Evolutionary conservation across 2,797 vertebrate species (phyloP).

Genomic region (Cynodonichthys magdalenae): DNA sequence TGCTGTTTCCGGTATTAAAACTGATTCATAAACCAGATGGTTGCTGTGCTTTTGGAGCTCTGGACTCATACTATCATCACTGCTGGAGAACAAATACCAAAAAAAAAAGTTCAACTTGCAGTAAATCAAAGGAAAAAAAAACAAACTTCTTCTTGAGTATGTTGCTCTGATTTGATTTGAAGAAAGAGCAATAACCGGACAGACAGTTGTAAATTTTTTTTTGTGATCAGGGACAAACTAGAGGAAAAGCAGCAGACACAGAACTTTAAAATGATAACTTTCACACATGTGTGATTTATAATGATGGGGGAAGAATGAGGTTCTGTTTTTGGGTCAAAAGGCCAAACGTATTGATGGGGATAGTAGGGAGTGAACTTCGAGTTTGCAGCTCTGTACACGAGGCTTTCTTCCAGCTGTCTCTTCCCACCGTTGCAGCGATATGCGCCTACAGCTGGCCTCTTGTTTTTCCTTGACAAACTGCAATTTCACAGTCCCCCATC

Average conservation of each 20-base stretch:
- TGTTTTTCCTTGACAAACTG: slow-evolving; percentile 84
- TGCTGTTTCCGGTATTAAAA: slow-evolving; percentile 78
- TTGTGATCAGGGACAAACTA: slow-evolving; percentile 14
- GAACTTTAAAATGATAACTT: slow-evolving; percentile 48
- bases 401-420: slow-evolving; percentile 91
- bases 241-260: slow-evolving; percentile 20
- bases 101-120: slow-evolving; percentile 33
- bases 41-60: slow-evolving; percentile 53
- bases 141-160: slow-evolving; percentile 4
- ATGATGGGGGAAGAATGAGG: slow-evolving; percentile 29
- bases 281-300: slow-evolving; percentile 49
- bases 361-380: slow-evolving; percentile 64
- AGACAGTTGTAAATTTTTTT: slow-evolving; percentile 29
- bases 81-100: slow-evolving; percentile 39
- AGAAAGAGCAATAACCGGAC: slow-evolving; percentile 5
- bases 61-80: slow-evolving; percentile 57
- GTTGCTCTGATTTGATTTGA: slow-evolving; percentile 2
- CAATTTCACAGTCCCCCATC: slow-evolving; percentile 82
- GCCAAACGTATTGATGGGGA: slow-evolving; percentile 67
- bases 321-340: slow-evolving; percentile 62
- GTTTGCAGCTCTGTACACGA: slow-evolving; percentile 72
- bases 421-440: slow-evolving; percentile 80
- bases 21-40: slow-evolving; percentile 83
- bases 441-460: slow-evolving; percentile 90
- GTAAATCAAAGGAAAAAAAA: slow-evolving; percentile 38